Evolutionary conservation across 2,888 invertebrate genomes (phyloP).

Genomic region (Hyppa rectilinea): DNA sequence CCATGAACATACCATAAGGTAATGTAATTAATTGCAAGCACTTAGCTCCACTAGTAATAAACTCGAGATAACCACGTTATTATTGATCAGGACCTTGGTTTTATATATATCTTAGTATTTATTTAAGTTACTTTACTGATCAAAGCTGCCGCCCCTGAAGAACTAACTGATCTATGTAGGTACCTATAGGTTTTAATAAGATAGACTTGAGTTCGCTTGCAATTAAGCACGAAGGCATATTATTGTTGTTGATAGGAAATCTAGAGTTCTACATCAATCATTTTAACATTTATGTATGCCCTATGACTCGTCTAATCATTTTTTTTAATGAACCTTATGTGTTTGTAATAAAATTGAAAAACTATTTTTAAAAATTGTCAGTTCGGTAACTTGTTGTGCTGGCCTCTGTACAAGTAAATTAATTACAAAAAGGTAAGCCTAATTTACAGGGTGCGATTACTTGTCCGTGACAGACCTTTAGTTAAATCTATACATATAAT

Average conservation of each 20-base stretch:
- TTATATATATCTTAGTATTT: conserved; percentile 37
- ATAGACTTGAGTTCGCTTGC: background rate
- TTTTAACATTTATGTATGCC: background rate
- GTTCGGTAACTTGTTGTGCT: too few species aligned
- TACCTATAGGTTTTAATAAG: conserved; percentile 4
- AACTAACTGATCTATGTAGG: conserved; percentile 15
- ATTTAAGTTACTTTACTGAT: conserved; percentile 51
- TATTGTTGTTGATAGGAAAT: background rate
- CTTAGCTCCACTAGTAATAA: conserved; percentile 54
- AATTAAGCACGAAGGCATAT: background rate
- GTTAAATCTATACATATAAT: too few species aligned
- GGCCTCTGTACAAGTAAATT: too few species aligned
- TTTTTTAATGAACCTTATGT: too few species aligned
- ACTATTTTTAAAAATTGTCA: background rate
- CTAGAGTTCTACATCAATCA: background rate
- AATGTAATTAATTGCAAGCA: conserved; percentile 61
- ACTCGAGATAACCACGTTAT: conserved; percentile 45
- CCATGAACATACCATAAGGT: conserved; percentile 48
- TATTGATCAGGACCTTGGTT: conserved; percentile 48
- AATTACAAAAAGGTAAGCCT: background rate
- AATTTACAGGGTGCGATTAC: background rate
- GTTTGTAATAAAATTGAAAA: too few species aligned
- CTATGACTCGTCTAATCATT: too few species aligned
- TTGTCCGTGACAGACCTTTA: background rate
- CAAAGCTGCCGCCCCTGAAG: conserved; percentile 51